Base-by-base conservation (phyloP, 2,113 vertebrate species). In the Litocranius walleri region DNA sequence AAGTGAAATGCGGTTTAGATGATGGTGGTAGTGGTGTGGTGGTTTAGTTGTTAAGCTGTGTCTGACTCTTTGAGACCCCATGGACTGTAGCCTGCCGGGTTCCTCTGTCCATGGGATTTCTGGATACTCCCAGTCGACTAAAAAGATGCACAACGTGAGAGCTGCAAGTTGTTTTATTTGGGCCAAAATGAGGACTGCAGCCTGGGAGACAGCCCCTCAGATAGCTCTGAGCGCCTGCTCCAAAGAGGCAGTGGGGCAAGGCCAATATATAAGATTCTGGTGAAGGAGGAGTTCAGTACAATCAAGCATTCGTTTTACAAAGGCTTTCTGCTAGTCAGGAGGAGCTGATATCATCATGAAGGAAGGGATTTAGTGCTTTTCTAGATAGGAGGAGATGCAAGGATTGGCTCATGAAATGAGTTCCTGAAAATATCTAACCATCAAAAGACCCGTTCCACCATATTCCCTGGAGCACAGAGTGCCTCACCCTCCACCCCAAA, bases 1-100 rank as follows among this genome's bases (percentile, higher is more conserved):
- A 16, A 43, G 45, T 4, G 77, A 48, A 89, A 36, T 33, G 5
- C 7, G 0, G 50, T 19, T 40, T 43, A 3, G 2, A 0, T 19
- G 54, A 40, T 40, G 36, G 11, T 19, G n/a, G 45, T 43, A 36
- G 36, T 77, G 36, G 1, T 25, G 21, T 77, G 36, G 29, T 43
- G 71, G 71, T 25, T 74, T 77, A 77, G 36, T 67, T 36, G n/a
- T 40, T 23, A 40, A 40, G 19, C 40, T 27, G 71, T 4, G 23
- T 77, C 71, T 43, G 3, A 77, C 36, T 27, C 21, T 74, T 36
- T 43, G 71, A 14, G 11, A 43, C 36, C 36, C 36, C 36, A 4
- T 43, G 36, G 36, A 14, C 62, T n/a, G 33, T 67, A 67, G 71
- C 71, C 36, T 40, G 71, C 71, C 71, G 27, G 21, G 36, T 77